Evolutionary conservation across 1,140 invertebrate species (phyloP), one percentile per base, ranked within the genome.

Genomic region (Drosophila tropicalis): DNA sequence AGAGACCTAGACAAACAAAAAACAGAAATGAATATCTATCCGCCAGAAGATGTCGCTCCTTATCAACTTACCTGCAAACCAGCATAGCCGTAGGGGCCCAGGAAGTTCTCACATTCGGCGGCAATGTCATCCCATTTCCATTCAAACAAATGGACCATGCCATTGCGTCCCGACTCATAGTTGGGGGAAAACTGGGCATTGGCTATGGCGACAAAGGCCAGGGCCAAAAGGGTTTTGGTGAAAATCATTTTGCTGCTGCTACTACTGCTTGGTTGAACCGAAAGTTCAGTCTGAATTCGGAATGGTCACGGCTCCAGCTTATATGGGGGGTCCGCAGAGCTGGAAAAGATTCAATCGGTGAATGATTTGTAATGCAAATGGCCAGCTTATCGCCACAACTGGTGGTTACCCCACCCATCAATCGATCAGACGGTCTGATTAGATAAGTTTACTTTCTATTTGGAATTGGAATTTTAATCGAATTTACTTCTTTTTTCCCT

Each of bases 41-140:
- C 5, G 19, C 2, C 4, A 15, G 12, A 25, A 19, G 10, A 5
- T 25, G n/a, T 19, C 5, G 9, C 17, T 3, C 1, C 22, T 13
- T 12, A 1, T 62, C 7, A 9, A 12, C 70, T 72, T 86, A 96
- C 95, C 93, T 97, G 96, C 1, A 97, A 94, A 34, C 95, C 96
- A 36, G 93, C 96, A 90, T 93, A 97, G 32, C 96, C 96, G 72
- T 94, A 93, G 1, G 96, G 95, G 3, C 94, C 96, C 3, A 98
- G 92, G 90, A 96, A 97, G 61, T 94, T 92, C 92, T 97, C 96
- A 86, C 97, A 98, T 91, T 98, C 97, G 29, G 92, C 93, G 0
- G 96, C 96, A 70, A 98, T 96, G 81, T 97, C 97, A n/a, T 93
- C 92, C 95, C 95, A 95, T 90, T 95, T 96, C 96, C 97, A 98